Base-by-base conservation (phyloP, 2,888 invertebrate species). In the Clivina fossor region DNA sequence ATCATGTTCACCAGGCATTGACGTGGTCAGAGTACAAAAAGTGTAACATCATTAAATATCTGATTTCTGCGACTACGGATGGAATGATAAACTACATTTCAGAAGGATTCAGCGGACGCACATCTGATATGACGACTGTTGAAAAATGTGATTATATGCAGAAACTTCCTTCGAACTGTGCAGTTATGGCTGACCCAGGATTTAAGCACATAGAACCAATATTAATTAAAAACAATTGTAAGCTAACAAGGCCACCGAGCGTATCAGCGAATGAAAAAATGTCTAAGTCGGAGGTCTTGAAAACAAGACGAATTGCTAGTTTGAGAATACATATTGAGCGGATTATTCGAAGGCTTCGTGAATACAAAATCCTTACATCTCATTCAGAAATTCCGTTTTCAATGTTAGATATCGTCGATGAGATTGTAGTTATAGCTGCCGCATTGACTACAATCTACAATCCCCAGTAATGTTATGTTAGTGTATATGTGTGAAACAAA, bases 1-100 rank as follows among this genome's bases (percentile, higher is more conserved):
- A 68, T 43, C 60, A 69, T 2, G 3, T 70, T 1, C 35, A 68
- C 37, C 69, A 70, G 61, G 40, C 68, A 20, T 18, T 69, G 0
- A 61, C 69, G 2, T 72, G 71, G 71, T 71, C 71, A 16, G 66
- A 68, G 4, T 69, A 69, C 24, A 62, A 64, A 49, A 58, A 59
- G 5, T 58, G 60, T 20, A 64, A 65, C 33, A 66, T 63, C 4
- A 13, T 64, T 3, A 63, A 64, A 38, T 64, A 63, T 55, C 47
- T 65, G 16, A 58, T 67, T 15, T 58, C 62, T 1, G 48, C 44
- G 30, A 65, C 66, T 11, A 62, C 66, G 11, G 58, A 65, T 53
- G 64, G 66, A 2, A 22, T 65, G 1, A 58, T 66, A 3, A 62
- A 57, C 51, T 65, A 59, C 58, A 57, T 65, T 18, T 65, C 64